Evolutionary conservation across 1,140 invertebrate species (phyloP), one percentile per base, ranked within the genome.

Genomic region (Oppia nitens): DNA sequence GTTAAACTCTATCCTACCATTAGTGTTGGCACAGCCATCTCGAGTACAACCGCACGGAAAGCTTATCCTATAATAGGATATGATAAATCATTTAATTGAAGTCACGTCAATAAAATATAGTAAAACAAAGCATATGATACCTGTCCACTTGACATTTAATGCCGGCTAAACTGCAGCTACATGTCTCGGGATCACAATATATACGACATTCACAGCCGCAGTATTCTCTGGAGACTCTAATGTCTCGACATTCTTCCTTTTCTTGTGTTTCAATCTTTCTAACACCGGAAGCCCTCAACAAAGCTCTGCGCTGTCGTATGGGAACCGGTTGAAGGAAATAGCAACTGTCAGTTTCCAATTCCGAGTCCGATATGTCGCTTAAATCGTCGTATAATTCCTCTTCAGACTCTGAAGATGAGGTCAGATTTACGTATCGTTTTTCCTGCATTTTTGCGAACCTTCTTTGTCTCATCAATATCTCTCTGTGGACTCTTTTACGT

Each of bases 81-180:
- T n/a, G n/a, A n/a, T n/a, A n/a, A n/a, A n/a, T n/a, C n/a, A n/a
- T n/a, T n/a, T n/a, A n/a, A n/a, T n/a, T n/a, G n/a, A n/a, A n/a
- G n/a, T n/a, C n/a, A n/a, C n/a, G n/a, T n/a, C n/a, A n/a, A n/a
- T n/a, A n/a, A n/a, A n/a, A n/a, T n/a, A n/a, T n/a, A n/a, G n/a
- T n/a, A n/a, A n/a, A n/a, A n/a, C n/a, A n/a, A n/a, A n/a, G n/a
- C n/a, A n/a, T n/a, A n/a, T n/a, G n/a, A n/a, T n/a, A n/a, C n/a
- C n/a, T 78, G 74, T 97, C 92, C 23, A 98, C 82, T 77, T 94
- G 90, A 70, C 90, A 98, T 74, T 95, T 93, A 60, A 98, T 96
- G 26, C 90, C 92, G 52, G 85, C 87, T 68, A 87, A 79, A 69
- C 86, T 88, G 73, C 93, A 98, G 26, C 85, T 82, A 72, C 93